Conservation (phyloP, 1,140 invertebrate species). For the Drosophila insularis region DNA sequence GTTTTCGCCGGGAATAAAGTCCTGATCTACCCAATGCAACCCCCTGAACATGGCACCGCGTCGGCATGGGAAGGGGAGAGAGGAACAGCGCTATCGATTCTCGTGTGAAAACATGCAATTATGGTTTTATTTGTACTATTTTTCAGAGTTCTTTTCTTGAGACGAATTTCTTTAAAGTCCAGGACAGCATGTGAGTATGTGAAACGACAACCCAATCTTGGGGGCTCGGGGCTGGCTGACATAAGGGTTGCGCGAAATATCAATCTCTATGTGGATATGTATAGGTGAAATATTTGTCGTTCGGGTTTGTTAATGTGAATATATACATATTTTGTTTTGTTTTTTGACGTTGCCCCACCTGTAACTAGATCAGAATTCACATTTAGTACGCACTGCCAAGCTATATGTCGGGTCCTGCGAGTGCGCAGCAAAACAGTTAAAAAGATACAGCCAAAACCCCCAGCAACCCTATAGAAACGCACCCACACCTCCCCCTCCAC, state of each 20-base stretch:
- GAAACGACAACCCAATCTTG: constrained; percentile 4
- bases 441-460: constrained; percentile 6
- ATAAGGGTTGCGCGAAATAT: not conserved
- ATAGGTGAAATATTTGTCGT: not conserved
- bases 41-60: constrained; percentile 14
- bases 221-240: constrained; percentile 3
- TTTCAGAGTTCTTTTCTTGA: constrained; percentile 13
- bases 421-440: constrained; percentile 21
- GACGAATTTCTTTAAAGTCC: constrained; percentile 8
- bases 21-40: constrained; percentile 47
- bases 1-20: constrained; percentile 16
- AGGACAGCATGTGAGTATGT: constrained; percentile 4
- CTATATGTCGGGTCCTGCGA: not conserved
- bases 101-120: constrained; percentile 78
- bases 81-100: constrained; percentile 55
- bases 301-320: not conserved
- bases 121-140: constrained; percentile 71
- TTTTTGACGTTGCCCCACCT: not conserved
- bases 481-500: not conserved
- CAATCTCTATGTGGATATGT: not conserved
- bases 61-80: not conserved
- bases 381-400: not conserved
- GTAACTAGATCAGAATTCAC: not conserved
- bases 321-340: not conserved
- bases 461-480: not conserved